A percentile compares a stretch with the other conserved stretches of the same genome.
phyloP scores from a whole-genome alignment of 37 sponge, comb jelly and placozoan genomes.

The Geodia barretti region DNA sequence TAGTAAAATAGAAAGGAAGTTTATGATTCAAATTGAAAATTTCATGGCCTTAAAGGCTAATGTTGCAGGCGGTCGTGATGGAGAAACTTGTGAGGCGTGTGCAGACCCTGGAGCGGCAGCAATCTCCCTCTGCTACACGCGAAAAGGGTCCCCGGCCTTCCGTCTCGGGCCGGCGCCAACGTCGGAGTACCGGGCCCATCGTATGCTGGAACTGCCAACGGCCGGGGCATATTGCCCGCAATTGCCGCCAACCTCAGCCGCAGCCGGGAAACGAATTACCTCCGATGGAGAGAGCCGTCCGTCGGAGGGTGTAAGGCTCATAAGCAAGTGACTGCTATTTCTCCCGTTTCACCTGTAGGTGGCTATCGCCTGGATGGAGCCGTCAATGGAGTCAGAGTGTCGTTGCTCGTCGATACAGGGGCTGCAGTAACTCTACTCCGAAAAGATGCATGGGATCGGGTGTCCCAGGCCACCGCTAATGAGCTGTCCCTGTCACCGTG shows the following conservation, averaged over 20 bases:
- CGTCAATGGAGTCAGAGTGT: constrained; percentile 7
- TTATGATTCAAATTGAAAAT: too few relatives aligned
- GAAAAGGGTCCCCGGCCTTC: not conserved
- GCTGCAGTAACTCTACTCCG: constrained; percentile 31
- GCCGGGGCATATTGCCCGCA: constrained; percentile 2
- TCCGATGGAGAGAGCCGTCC: not conserved
- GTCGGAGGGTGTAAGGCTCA: constrained; percentile 6
- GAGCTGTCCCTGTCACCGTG: not conserved
- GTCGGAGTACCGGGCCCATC: not conserved
- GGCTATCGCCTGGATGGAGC: constrained; percentile 6
- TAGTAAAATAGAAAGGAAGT: too few relatives aligned
- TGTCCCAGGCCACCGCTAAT: too few relatives aligned
- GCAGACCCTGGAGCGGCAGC: not conserved
- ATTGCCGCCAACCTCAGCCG: not conserved
- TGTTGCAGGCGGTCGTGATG: not conserved
- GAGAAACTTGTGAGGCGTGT: not conserved
- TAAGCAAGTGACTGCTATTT: not conserved
- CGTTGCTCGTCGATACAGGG: constrained; percentile 29
- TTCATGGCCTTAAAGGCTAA: too few relatives aligned
- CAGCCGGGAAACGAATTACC: constrained; percentile 8
- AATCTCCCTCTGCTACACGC: not conserved
- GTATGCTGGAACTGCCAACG: constrained; percentile 11
- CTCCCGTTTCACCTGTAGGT: not conserved
- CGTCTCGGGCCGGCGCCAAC: not conserved
- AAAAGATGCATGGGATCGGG: constrained; percentile 27